Percentiles rank a stretch among this genome's conserved stretches.
Conservation (phyloP, 92 coral and sea anemone species). For the Zoanthus solanderi region DNA sequence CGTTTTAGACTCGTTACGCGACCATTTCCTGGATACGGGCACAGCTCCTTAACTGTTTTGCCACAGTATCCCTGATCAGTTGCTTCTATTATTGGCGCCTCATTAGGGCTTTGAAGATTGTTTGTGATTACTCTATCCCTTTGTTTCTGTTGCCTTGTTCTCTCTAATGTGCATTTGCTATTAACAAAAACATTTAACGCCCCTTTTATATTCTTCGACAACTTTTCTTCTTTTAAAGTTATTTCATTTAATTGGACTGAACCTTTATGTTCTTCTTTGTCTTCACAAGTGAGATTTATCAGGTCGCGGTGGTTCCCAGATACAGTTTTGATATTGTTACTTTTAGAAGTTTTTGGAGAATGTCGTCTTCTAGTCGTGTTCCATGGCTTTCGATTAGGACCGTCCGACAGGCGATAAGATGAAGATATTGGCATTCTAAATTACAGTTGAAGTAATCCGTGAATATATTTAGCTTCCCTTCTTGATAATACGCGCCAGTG, state of each 20-base stretch:
- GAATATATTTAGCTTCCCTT: not conserved
- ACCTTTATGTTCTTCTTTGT: not conserved
- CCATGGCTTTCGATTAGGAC: constrained; percentile 13
- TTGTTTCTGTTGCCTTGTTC: not conserved
- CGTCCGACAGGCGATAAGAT: constrained; percentile 60
- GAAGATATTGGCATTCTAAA: constrained; percentile 89
- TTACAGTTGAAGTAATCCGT: not conserved
- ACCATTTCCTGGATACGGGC: not conserved
- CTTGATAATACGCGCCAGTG: not conserved
- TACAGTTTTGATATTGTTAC: not conserved
- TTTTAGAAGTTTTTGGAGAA: not conserved
- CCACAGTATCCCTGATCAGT: not conserved
- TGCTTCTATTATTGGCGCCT: not conserved
- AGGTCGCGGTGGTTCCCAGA: not conserved
- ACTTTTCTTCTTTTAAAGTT: not conserved
- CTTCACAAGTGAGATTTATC: not conserved
- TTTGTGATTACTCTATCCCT: not conserved
- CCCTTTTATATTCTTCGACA: not conserved
- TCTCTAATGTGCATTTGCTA: not conserved
- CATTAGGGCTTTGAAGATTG: not conserved
- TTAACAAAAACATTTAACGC: not conserved
- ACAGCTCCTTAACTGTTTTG: not conserved
- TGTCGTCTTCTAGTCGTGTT: constrained; percentile 10
- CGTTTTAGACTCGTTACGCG: constrained; percentile 1
- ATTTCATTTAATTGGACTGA: not conserved